A percentile compares a stretch with the other conserved stretches of the same genome.
Conservation (phyloP, 1,140 invertebrate species). For the Thrips palmi region DNA sequence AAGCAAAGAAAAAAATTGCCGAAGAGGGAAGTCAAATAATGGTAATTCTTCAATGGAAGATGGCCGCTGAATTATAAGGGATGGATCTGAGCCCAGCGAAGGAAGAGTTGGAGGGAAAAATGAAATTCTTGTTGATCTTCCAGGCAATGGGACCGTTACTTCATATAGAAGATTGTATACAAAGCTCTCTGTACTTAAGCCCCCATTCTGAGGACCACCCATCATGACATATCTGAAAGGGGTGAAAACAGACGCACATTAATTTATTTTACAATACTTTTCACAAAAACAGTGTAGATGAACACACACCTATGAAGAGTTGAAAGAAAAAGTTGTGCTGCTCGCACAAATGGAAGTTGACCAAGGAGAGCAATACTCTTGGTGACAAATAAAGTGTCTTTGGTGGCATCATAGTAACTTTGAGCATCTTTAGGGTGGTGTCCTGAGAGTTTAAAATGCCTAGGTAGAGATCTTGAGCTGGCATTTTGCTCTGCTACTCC, state of each 20-base stretch:
- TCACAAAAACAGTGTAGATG: background rate
- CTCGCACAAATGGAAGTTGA: constrained; percentile 74
- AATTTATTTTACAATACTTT: background rate
- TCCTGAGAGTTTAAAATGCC: constrained; percentile 71
- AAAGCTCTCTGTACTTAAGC: constrained; percentile 73
- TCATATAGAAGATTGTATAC: constrained; percentile 92
- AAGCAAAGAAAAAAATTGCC: constrained; percentile 69
- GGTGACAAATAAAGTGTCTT: constrained; percentile 84
- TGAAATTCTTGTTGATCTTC: constrained; percentile 69
- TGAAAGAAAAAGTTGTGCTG: constrained; percentile 65
- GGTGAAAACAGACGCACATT: background rate
- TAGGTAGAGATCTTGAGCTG: constrained; percentile 57
- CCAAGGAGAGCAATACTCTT: constrained; percentile 88
- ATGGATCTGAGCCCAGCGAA: constrained; percentile 27
- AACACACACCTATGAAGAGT: constrained; percentile 60
- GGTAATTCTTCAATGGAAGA: constrained; percentile 62
- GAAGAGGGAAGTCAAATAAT: constrained; percentile 81
- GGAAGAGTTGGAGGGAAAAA: constrained; percentile 43
- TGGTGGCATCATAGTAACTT: constrained; percentile 80
- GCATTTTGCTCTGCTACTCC: background rate
- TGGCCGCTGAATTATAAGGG: constrained; percentile 51
- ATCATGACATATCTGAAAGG: background rate
- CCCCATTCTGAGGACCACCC: constrained; percentile 18
- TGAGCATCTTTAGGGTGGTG: constrained; percentile 43
- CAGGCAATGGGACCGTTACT: constrained; percentile 71